phyloP scores from a whole-genome alignment of 2,888 invertebrate genomes.

The Halictus quadricinctus region DNA sequence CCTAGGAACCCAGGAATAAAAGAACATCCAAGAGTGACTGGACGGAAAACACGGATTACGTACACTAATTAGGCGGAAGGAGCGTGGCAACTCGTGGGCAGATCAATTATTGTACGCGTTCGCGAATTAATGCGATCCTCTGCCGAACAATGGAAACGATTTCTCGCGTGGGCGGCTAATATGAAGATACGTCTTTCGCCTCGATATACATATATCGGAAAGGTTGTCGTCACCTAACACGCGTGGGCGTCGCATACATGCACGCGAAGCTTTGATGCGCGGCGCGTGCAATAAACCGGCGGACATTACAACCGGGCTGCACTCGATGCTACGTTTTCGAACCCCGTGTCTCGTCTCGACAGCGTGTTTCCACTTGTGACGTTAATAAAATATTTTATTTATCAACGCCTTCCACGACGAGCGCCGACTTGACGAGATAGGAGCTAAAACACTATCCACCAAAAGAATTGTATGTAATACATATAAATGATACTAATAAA shows the following conservation, averaged over 20 bases:
- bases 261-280: slow-evolving; percentile 35
- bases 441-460: no score
- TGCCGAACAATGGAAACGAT: slow-evolving; percentile 61
- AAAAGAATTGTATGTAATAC: not conserved
- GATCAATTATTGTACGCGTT: slow-evolving; percentile 58
- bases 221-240: slow-evolving; percentile 47
- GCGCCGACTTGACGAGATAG: no score
- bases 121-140: slow-evolving; percentile 59
- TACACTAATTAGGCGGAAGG: slow-evolving; percentile 51
- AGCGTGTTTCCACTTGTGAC: not conserved
- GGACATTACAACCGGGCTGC: slow-evolving; percentile 15
- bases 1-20: not conserved
- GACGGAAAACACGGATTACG: slow-evolving; percentile 13
- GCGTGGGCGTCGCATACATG: slow-evolving; percentile 51
- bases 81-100: slow-evolving; percentile 48
- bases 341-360: not conserved
- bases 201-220: slow-evolving; percentile 58
- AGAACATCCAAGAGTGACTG: not conserved
- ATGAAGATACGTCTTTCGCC: slow-evolving; percentile 49
- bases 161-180: slow-evolving; percentile 58
- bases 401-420: not conserved
- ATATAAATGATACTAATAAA: no score
- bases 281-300: slow-evolving; percentile 42
- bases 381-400: not conserved
- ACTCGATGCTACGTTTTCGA: slow-evolving; percentile 2